These are phyloP conservation scores for Drosophila antonietae DNA, from an alignment of 2,888 invertebrate species.

Conservation along the genomic window DNA sequence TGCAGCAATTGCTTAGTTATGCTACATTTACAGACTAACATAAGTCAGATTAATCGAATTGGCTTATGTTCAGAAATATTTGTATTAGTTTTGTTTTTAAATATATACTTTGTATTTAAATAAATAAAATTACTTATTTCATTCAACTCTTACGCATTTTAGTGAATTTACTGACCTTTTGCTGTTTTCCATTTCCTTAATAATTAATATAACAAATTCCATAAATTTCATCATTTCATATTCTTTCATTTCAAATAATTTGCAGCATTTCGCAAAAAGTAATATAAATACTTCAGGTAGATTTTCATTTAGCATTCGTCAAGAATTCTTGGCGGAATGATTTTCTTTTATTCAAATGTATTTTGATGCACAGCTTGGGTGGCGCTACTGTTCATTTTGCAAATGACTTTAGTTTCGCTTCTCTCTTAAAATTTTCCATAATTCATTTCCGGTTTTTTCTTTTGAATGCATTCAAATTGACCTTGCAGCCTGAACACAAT, in stretches of 20 bases:
- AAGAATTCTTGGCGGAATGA: not conserved
- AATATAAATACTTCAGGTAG: slow-evolving; percentile 4
- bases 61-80: not conserved
- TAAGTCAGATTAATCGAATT: not conserved
- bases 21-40: not conserved
- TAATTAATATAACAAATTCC: not conserved
- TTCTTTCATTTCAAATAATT: not conserved
- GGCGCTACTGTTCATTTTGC: not conserved
- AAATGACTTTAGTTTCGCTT: not conserved
- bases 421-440: slow-evolving; percentile 4
- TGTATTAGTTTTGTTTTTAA: not conserved
- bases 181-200: not conserved
- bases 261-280: not conserved
- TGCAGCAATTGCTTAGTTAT: not conserved
- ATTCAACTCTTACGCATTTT: too few relatives aligned
- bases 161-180: not conserved
- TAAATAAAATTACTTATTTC: too few relatives aligned
- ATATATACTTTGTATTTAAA: too few relatives aligned
- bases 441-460: slow-evolving; percentile 7
- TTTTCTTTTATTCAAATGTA: not conserved
- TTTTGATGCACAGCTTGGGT: not conserved
- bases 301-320: not conserved
- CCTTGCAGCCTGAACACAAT: slow-evolving; percentile 6
- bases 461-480: slow-evolving; percentile 13
- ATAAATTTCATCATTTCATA: too few relatives aligned